Conservation (phyloP, 2,888 invertebrate species). For the Chloromyia formosa region DNA sequence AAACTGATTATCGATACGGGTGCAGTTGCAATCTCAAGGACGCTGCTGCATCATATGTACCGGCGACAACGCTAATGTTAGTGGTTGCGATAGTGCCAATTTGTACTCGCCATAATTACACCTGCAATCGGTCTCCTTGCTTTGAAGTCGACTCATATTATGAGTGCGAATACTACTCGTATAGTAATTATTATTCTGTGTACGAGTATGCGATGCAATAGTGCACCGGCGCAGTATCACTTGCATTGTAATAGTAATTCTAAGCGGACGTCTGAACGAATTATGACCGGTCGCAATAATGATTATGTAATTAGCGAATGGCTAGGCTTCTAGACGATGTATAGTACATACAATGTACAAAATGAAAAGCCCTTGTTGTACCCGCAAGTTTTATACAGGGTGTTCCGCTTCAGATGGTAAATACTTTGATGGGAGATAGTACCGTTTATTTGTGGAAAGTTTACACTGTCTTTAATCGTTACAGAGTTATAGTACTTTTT, state of each 20-base stretch:
- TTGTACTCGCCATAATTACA: constrained; percentile 25
- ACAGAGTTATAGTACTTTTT: too few species aligned
- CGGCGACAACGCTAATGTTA: not conserved
- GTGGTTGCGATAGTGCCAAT: not conserved
- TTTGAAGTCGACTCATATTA: constrained; percentile 38
- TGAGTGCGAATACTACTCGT: not conserved
- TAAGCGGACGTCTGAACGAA: constrained; percentile 15
- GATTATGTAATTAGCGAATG: constrained; percentile 37
- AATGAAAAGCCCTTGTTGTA: too few species aligned
- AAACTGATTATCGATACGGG: constrained; percentile 36
- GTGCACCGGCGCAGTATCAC: not conserved
- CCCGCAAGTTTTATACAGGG: too few species aligned
- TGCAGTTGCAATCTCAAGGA: constrained; percentile 42
- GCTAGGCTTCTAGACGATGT: constrained; percentile 7
- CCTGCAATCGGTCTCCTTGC: constrained; percentile 30
- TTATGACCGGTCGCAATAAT: constrained; percentile 5
- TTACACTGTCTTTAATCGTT: too few species aligned
- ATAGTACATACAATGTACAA: not conserved
- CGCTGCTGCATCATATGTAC: constrained; percentile 26
- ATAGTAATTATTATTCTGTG: constrained; percentile 22
- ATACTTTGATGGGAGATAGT: too few species aligned
- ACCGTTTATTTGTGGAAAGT: too few species aligned
- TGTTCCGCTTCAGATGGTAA: too few species aligned
- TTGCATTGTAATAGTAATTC: not conserved
- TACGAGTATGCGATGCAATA: not conserved